Base-by-base conservation (phyloP, 2,113 vertebrate species). In the Thomomys bottae region DNA sequence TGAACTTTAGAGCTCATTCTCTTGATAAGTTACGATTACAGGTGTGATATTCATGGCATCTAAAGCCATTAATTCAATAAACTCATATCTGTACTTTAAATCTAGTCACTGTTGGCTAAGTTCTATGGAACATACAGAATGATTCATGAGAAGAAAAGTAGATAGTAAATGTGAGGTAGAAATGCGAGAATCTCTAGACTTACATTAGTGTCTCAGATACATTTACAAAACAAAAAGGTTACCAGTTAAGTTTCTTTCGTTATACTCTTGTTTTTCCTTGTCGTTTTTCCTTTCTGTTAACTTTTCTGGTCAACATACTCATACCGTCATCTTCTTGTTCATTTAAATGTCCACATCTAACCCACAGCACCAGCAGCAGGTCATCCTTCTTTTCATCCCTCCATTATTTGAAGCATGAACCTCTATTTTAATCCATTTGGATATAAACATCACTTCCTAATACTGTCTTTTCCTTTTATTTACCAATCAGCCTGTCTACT, bases 11-110 rank as follows among this genome's bases (percentile, higher is more conserved):
- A 54, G 14, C 49, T 54, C 49, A 54, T 54, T 54, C 49, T 54
- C 49, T 17, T 54, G 49, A 54, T 11, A 54, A 54, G 49, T 54
- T 54, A 54, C 12, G 49, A 66, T 14, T 45, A 28, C 79, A 76
- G 49, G 36, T 0, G 49, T 17, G 76, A 68, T 9, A 26, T 3
- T 34, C n/a, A 34, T 1, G 64, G 32, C 4, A 76, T 32, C 77
- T 73, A 89, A 70, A 89, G 8, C 23, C 71, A 54, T 79, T 45
- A 75, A 88, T 76, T 49, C 12, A 66, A 34, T 63, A 79, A 85
- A 88, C 57, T 64, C 23, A n/a, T 23, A 73, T 34, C 23, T 72
- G 30, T 34, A 59, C 32, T 87, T 87, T 42, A 90, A 70, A 71
- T 4, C 36, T 8, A 70, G 8, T 4, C 34, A 40, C 57, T 61